Evolutionary conservation across 2,888 invertebrate species (phyloP).

Genomic region (Yponomeuta malinellus): DNA sequence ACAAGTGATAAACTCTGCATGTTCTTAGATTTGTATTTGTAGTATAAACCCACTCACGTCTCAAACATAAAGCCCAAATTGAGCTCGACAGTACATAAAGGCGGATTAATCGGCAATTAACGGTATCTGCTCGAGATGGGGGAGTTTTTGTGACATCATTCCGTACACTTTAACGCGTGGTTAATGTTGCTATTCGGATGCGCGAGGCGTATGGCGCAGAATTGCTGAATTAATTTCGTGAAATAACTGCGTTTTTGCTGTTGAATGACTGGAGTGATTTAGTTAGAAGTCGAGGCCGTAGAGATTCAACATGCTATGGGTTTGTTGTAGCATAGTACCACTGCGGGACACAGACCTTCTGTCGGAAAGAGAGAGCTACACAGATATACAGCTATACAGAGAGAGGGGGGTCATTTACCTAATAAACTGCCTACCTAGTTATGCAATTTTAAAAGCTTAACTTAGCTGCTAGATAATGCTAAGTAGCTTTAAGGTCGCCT

Average conservation of each 20-base stretch:
- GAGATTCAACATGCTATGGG: too few species aligned
- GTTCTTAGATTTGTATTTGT: background rate
- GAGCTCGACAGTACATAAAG: background rate
- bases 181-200: background rate
- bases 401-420: too few species aligned
- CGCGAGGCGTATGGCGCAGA: background rate
- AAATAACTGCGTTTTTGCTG: background rate
- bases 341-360: too few species aligned
- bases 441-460: too few species aligned
- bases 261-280: background rate
- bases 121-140: background rate
- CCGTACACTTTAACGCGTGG: background rate
- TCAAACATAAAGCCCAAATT: background rate
- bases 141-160: background rate
- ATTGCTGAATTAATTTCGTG: background rate
- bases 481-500: too few species aligned
- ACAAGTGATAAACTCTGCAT: too few species aligned
- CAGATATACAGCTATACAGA: too few species aligned
- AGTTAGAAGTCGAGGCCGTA: background rate
- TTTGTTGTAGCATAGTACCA: too few species aligned
- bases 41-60: background rate
- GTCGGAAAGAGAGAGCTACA: too few species aligned
- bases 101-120: conserved; percentile 1
- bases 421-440: too few species aligned
- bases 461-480: too few species aligned